Percentiles rank a stretch among this genome's conserved stretches.
Evolutionary conservation across 2,888 invertebrate genomes (phyloP).

Genomic region (Watsonalla binaria): DNA sequence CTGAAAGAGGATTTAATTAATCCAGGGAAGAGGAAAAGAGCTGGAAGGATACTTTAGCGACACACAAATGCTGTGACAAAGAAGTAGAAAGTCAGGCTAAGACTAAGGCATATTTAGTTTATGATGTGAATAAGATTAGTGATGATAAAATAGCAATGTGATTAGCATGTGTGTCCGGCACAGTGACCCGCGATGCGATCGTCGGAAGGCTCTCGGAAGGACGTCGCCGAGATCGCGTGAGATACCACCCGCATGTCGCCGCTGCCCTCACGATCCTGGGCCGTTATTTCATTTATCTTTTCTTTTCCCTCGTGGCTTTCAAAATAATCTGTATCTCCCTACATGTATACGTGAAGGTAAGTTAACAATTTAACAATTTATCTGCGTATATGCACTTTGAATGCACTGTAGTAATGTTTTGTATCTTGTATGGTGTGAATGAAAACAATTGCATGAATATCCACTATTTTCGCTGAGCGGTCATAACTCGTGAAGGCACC

Average conservation of each 20-base stretch:
- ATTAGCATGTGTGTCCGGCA: conserved; percentile 36
- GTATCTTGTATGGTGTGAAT: too few relatives aligned
- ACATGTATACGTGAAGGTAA: background rate
- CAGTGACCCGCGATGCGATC: conserved; percentile 43
- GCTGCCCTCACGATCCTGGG: conserved; percentile 41
- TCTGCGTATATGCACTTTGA: too few relatives aligned
- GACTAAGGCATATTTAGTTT: background rate
- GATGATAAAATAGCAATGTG: background rate
- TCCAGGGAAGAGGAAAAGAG: too few relatives aligned
- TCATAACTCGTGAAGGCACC: too few relatives aligned
- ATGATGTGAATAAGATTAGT: background rate
- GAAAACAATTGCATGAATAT: too few relatives aligned
- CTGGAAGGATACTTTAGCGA: too few relatives aligned
- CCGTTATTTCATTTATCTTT: conserved; percentile 44
- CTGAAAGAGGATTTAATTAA: too few relatives aligned
- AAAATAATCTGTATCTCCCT: conserved; percentile 8
- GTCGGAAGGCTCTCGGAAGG: conserved; percentile 29
- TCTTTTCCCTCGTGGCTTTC: conserved; percentile 24
- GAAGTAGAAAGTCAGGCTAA: background rate
- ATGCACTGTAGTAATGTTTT: too few relatives aligned
- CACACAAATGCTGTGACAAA: too few relatives aligned
- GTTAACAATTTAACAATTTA: too few relatives aligned
- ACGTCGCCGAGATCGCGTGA: conserved; percentile 57
- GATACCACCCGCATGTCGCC: conserved; percentile 56
- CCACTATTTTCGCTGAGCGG: too few relatives aligned